Conservation (phyloP, 2,113 vertebrate genomes). For the Arizona elegans region DNA sequence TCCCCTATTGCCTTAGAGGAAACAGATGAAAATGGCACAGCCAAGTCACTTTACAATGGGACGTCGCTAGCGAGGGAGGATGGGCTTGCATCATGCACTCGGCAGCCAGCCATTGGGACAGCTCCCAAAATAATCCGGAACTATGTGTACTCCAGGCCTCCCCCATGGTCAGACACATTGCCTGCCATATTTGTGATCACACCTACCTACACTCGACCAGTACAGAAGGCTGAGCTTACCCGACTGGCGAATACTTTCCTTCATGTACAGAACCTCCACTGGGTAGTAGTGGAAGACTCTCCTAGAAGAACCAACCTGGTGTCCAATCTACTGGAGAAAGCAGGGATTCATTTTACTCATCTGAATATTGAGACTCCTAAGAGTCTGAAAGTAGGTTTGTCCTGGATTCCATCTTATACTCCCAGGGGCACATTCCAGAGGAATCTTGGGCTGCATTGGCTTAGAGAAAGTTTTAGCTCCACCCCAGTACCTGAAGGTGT, state of each 20-base stretch:
- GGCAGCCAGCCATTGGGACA: constrained; percentile 48
- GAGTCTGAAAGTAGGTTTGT: constrained; percentile 74
- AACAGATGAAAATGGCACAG: constrained; percentile 67
- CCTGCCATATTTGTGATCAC: constrained; percentile 83
- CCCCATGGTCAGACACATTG: constrained; percentile 75
- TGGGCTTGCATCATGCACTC: constrained; percentile 54
- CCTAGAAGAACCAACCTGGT: constrained; percentile 78
- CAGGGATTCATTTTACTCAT: constrained; percentile 88
- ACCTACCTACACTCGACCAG: constrained; percentile 83
- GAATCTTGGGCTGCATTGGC: constrained; percentile 88
- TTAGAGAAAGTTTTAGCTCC: constrained; percentile 74
- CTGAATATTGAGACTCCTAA: constrained; percentile 82
- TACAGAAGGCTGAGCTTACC: constrained; percentile 94
- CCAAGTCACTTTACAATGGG: constrained; percentile 59
- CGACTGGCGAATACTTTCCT: constrained; percentile 89
- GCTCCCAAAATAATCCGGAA: constrained; percentile 58
- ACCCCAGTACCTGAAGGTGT: constrained; percentile 74
- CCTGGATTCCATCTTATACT: constrained; percentile 72
- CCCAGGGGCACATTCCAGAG: constrained; percentile 89
- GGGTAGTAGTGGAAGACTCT: constrained; percentile 91
- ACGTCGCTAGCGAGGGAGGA: constrained; percentile 61
- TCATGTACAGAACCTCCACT: constrained; percentile 88
- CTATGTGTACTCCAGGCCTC: constrained; percentile 75
- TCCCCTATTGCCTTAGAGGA: constrained; percentile 55
- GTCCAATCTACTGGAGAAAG: constrained; percentile 78